Evolutionary conservation across 1,140 invertebrate genomes (phyloP).

Genomic region (Bicyclus anynana): DNA sequence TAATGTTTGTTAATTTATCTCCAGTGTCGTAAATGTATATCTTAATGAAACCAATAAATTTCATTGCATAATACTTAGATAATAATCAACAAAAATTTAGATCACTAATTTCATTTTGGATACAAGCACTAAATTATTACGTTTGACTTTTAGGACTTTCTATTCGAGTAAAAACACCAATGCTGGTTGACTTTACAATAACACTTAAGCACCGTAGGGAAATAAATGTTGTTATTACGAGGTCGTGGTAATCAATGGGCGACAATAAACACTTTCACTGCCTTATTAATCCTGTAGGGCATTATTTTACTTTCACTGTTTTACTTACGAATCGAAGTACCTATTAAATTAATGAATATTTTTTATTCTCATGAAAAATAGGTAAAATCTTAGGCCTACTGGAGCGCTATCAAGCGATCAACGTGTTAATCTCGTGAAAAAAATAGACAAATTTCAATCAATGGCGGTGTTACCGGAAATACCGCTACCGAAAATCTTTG

Average conservation of each 20-base stretch:
- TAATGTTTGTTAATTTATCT: too few relatives aligned
- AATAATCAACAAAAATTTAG: not conserved
- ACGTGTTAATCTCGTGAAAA: too few relatives aligned
- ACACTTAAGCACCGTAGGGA: not conserved
- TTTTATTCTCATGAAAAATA: too few relatives aligned
- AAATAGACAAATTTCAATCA: too few relatives aligned
- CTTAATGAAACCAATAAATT: not conserved
- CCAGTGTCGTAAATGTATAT: not conserved
- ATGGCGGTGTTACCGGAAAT: too few relatives aligned
- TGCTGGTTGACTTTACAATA: not conserved
- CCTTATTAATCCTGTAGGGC: slow-evolving; percentile 15
- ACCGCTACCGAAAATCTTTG: too few relatives aligned
- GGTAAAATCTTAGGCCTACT: too few relatives aligned
- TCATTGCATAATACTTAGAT: not conserved
- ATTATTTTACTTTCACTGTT: slow-evolving; percentile 9
- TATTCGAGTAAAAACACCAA: not conserved
- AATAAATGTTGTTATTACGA: not conserved
- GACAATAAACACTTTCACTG: slow-evolving; percentile 12
- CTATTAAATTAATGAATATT: too few relatives aligned
- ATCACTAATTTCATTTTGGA: not conserved
- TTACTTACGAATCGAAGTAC: not conserved
- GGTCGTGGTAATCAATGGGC: not conserved
- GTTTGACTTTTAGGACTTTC: not conserved
- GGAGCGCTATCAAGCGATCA: too few relatives aligned
- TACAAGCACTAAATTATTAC: not conserved